phyloP scores from a whole-genome alignment of 2,888 invertebrate genomes.

The Drosophila pseudotakahashii region DNA sequence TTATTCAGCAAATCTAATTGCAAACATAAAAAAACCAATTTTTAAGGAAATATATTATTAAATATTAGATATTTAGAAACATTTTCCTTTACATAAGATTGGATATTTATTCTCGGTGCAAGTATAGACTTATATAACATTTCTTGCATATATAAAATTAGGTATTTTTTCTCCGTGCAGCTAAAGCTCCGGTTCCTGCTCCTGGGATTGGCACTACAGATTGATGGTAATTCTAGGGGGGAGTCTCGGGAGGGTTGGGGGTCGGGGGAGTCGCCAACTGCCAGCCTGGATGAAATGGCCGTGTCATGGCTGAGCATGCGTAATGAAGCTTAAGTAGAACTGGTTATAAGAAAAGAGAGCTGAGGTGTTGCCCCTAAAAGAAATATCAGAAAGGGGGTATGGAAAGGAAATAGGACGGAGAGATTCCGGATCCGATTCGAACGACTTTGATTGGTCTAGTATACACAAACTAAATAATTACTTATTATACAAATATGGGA shows the following conservation, averaged over 20 bases:
- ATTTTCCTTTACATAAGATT: too few species aligned
- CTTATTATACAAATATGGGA: too few species aligned
- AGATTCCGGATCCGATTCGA: constrained; percentile 19
- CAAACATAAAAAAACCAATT: too few species aligned
- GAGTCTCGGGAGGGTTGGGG: background rate
- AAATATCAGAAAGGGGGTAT: constrained; percentile 1
- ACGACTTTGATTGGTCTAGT: constrained; percentile 15
- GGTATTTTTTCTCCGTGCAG: constrained; percentile 3
- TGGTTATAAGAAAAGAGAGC: constrained; percentile 59
- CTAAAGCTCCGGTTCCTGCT: constrained; percentile 43
- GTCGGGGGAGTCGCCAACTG: constrained; percentile 23
- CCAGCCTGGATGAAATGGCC: constrained; percentile 56
- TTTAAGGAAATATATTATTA: too few species aligned
- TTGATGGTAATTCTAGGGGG: constrained; percentile 40
- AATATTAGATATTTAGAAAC: too few species aligned
- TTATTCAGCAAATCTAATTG: too few species aligned
- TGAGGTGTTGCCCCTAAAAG: constrained; percentile 19
- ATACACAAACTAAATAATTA: too few species aligned
- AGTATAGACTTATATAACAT: too few species aligned
- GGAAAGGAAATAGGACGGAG: background rate
- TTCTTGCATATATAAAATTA: too few species aligned
- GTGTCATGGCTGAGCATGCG: constrained; percentile 77
- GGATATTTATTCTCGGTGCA: too few species aligned
- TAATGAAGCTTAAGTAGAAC: constrained; percentile 78
- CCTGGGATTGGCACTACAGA: constrained; percentile 44